These are phyloP conservation scores for Galerucella pusilla DNA, from an alignment of 2,888 invertebrate species.

Conservation along the genomic window DNA sequence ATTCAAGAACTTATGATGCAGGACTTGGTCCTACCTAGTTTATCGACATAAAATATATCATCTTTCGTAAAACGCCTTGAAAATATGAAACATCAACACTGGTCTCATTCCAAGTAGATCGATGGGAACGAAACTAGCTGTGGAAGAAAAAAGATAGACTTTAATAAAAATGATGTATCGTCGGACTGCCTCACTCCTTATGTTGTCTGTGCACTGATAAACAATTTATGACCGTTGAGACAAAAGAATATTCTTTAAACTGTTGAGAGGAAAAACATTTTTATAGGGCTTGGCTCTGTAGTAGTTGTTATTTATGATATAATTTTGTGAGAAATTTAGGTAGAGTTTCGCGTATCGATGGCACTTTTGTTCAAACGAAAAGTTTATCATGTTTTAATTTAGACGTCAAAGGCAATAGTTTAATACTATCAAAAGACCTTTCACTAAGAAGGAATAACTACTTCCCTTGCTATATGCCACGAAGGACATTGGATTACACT, in stretches of 20 bases:
- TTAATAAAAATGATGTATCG: constrained; percentile 37
- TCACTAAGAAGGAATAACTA: too few species aligned
- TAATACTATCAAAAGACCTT: too few species aligned
- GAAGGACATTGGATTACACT: too few species aligned
- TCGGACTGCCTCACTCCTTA: constrained; percentile 32
- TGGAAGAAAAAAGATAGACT: constrained; percentile 27
- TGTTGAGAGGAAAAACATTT: constrained; percentile 13
- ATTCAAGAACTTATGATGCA: background rate
- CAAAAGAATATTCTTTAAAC: constrained; percentile 26
- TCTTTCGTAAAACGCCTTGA: constrained; percentile 2
- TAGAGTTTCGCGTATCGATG: background rate
- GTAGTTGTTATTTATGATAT: constrained; percentile 14
- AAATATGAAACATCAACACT: constrained; percentile 32
- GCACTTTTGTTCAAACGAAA: background rate
- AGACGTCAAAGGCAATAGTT: too few species aligned
- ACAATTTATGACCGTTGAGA: constrained; percentile 25
- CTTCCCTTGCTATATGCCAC: too few species aligned
- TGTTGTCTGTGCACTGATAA: constrained; percentile 29
- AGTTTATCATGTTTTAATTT: background rate
- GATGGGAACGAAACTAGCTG: constrained; percentile 6
- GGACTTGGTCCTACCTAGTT: background rate
- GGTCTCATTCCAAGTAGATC: constrained; percentile 24
- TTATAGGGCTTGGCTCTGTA: constrained; percentile 8
- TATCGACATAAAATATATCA: constrained; percentile 11
- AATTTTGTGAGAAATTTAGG: background rate